A percentile compares a stretch with the other conserved stretches of the same genome.
Evolutionary conservation across 2,797 vertebrate species (phyloP).

Genomic region (Limnodromus scolopaceus): DNA sequence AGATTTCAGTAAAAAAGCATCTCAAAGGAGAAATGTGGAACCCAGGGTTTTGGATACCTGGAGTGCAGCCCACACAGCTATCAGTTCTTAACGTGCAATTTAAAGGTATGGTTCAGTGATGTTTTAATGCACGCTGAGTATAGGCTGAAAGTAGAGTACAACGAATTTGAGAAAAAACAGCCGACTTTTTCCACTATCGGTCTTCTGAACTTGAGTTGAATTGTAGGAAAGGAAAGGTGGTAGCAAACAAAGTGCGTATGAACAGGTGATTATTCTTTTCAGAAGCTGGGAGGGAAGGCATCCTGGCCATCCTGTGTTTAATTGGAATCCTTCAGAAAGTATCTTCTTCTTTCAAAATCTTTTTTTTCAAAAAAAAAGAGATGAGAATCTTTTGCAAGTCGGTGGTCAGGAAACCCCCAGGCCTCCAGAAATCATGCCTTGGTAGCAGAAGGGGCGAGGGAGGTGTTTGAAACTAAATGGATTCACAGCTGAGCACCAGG

Average conservation of each 20-base stretch:
- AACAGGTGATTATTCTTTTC: neutral
- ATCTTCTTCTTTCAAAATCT: neutral
- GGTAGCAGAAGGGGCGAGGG: neutral
- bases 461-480: neutral
- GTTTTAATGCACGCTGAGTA: neutral
- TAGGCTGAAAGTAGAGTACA: neutral
- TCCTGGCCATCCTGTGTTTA: neutral
- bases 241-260: neutral
- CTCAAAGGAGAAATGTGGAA: neutral
- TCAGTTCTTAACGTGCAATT: neutral
- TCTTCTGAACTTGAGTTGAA: neutral
- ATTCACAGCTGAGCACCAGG: neutral
- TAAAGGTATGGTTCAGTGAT: neutral
- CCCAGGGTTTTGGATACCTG: neutral
- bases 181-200: neutral
- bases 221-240: neutral
- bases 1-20: neutral
- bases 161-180: neutral
- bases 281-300: neutral
- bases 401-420: neutral
- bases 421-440: neutral
- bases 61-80: neutral
- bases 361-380: too few species aligned
- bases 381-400: neutral
- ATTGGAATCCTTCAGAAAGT: neutral